Base-by-base conservation (phyloP, 2,797 vertebrate genomes). In the Muraenolepis orangiensis region DNA sequence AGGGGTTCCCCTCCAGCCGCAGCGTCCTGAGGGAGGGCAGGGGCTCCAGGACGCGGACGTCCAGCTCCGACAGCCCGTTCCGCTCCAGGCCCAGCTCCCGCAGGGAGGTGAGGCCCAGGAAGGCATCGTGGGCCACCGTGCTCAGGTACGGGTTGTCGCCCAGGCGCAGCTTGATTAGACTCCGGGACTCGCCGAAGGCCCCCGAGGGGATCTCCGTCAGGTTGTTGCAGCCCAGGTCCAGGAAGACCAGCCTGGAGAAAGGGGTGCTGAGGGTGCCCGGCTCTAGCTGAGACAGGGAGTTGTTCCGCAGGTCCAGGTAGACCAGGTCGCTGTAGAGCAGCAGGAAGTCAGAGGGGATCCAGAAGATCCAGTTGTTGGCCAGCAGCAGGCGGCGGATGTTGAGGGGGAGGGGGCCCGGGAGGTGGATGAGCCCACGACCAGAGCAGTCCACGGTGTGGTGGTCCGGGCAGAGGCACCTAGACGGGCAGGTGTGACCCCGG, bases 231-330 rank as follows among this genome's bases (percentile, higher is more conserved):
- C 95, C 95, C 71, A 98, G 84, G 86, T 98, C 97, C 72, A 98
- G 87, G 82, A 95, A 96, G 68, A 96, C 95, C 76, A 98, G 91
- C 83, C 95, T 94, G 78, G 94, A 94, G 5, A 94, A 95, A 70
- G 93, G 94, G 87, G 93, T 94, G 51, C 51, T 23, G 84, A 98
- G 94, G 61, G 95, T 96, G 64, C 95, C 96, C 30, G 94, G 95
- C 80, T 95, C 94, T 85, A 98, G 91, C 64, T 90, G 85, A 67
- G 92, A 93, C 72, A 98, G 91, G 6, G 95, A 94, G 87, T 97
- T 98, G 85, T 98, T 97, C 84, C 95, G 91, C 80, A 97, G 93
- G 90, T 98, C 96, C 90, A 98, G 84, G 89, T 96, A 97, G 38
- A 97, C 92, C 77, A 98, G 92, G 80, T 98, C 96, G 26, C 94